phyloP scores from a whole-genome alignment of 2,113 vertebrate species.

The Pogonocichla stellata region DNA sequence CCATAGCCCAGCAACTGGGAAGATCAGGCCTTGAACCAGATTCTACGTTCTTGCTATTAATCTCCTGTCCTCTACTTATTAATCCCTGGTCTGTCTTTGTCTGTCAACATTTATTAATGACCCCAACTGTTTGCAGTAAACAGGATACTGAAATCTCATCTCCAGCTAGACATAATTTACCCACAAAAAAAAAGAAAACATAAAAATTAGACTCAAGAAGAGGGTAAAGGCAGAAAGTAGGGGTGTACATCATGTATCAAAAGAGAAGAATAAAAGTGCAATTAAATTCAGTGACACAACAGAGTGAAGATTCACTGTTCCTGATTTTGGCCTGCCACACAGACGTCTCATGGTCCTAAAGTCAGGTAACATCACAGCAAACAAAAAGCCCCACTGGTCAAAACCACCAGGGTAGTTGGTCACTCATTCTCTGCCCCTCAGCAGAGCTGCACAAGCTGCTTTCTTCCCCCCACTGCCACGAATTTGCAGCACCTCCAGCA shows the following conservation, averaged over 20 bases:
- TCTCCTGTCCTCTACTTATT: constrained; percentile 44
- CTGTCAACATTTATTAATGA: constrained; percentile 50
- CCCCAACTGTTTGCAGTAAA: constrained; percentile 15
- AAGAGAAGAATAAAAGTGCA: neutral
- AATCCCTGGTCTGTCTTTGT: constrained; percentile 49
- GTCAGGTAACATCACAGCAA: neutral
- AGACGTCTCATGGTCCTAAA: accelerated
- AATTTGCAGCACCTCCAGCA: neutral
- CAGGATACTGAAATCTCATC: constrained; percentile 20
- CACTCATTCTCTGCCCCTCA: accelerated
- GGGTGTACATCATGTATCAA: accelerated
- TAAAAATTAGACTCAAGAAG: neutral
- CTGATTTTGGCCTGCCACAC: neutral
- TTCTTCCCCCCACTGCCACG: neutral
- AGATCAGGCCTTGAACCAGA: constrained; percentile 37
- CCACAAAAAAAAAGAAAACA: neutral
- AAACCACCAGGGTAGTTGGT: neutral
- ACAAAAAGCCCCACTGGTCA: neutral
- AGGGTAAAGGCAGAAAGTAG: neutral
- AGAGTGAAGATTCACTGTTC: neutral
- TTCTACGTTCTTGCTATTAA: constrained; percentile 12
- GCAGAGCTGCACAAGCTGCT: neutral
- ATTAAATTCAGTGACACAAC: neutral
- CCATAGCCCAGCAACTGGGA: neutral
- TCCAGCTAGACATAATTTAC: neutral